Conservation (phyloP, 2,888 invertebrate genomes). For the Plebejus anna region DNA sequence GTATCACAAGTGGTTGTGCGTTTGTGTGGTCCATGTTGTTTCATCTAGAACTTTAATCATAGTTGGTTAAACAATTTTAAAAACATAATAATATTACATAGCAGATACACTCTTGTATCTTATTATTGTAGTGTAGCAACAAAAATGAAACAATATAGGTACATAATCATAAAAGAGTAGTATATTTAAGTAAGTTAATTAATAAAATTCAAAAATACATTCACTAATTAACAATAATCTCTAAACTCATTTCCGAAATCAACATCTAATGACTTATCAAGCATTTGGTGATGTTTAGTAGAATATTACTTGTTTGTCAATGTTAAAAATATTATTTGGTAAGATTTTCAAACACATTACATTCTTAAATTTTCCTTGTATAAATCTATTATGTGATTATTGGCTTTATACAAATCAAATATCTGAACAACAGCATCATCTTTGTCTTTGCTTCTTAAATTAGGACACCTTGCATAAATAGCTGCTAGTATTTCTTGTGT, state of each 20-base stretch:
- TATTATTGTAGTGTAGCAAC: not conserved
- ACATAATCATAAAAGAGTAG: not conserved
- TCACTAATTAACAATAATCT: no score
- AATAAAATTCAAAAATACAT: no score
- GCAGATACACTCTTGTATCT: not conserved
- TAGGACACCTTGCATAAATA: constrained; percentile 55
- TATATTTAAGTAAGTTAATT: not conserved
- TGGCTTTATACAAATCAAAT: constrained; percentile 54
- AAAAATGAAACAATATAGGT: not conserved
- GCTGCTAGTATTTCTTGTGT: constrained; percentile 55
- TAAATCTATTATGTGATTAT: constrained; percentile 51
- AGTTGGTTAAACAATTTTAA: not conserved
- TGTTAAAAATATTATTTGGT: not conserved
- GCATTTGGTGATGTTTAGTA: no score
- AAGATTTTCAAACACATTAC: not conserved
- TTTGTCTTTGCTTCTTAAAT: constrained; percentile 59
- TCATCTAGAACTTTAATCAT: no score
- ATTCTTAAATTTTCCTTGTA: constrained; percentile 51
- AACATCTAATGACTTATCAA: no score
- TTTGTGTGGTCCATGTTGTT: no score
- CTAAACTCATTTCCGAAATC: not conserved
- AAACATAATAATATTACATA: not conserved
- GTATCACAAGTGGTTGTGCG: no score
- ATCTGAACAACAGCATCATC: constrained; percentile 61
- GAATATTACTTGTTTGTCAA: not conserved